Evolutionary conservation across 2,888 invertebrate species (phyloP).

Genomic region (Limenitis camilla): DNA sequence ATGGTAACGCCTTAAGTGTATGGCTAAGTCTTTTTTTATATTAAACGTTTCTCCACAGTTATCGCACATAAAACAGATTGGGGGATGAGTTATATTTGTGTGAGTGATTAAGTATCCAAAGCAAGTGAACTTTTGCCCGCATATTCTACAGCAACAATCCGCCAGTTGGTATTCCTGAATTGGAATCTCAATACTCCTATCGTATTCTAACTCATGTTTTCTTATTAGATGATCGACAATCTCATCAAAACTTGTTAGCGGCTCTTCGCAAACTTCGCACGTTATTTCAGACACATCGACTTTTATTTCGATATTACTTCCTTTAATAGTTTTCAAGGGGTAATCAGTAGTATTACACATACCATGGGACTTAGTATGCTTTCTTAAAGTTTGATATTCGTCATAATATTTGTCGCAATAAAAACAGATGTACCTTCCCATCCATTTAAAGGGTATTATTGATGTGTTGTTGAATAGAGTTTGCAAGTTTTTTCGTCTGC

Average conservation of each 20-base stretch:
- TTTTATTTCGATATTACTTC: conserved; percentile 48
- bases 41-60: conserved; percentile 51
- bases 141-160: conserved; percentile 47
- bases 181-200: conserved; percentile 44
- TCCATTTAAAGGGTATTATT: conserved; percentile 63
- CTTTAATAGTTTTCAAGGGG: conserved; percentile 45
- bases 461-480: conserved; percentile 60
- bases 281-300: conserved; percentile 54
- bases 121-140: conserved; percentile 45
- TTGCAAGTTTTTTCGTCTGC: conserved; percentile 56
- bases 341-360: conserved; percentile 43
- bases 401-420: conserved; percentile 49
- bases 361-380: conserved; percentile 53
- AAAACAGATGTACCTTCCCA: conserved; percentile 54
- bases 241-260: conserved; percentile 40
- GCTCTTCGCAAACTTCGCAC: conserved; percentile 52
- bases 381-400: conserved; percentile 48
- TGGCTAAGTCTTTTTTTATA: conserved; percentile 46
- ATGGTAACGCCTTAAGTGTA: conserved; percentile 47
- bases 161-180: conserved; percentile 47
- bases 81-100: conserved; percentile 46
- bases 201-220: conserved; percentile 50
- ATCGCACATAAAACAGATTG: conserved; percentile 48
- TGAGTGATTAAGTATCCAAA: conserved; percentile 52
- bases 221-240: conserved; percentile 52